Evolutionary conservation across 2,888 invertebrate species (phyloP).

Genomic region (Drosophila mulleri): DNA sequence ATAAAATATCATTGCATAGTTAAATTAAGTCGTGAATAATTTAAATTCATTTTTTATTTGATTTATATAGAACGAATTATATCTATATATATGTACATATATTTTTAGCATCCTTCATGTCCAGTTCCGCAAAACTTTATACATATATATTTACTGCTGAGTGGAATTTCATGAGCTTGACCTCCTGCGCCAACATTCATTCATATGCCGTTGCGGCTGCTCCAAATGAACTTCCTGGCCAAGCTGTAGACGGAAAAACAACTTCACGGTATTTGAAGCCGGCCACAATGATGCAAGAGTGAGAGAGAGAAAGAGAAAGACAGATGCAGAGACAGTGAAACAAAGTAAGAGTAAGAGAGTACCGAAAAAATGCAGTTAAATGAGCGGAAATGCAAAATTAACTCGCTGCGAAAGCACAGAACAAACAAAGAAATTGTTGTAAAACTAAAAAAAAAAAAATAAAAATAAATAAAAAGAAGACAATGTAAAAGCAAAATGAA

Average conservation of each 20-base stretch:
- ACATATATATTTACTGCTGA: slow-evolving; percentile 31
- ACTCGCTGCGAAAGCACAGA: slow-evolving; percentile 77
- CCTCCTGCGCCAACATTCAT: slow-evolving; percentile 41
- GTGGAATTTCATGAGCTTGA: slow-evolving; percentile 58
- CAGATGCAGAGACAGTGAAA: background rate
- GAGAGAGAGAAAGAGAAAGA: background rate
- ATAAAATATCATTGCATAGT: no score
- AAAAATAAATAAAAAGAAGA: slow-evolving; percentile 9
- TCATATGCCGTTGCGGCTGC: slow-evolving; percentile 38
- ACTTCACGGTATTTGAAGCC: slow-evolving; percentile 75
- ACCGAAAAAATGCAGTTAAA: slow-evolving; percentile 70
- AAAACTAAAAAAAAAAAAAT: slow-evolving; percentile 46
- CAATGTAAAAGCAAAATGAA: slow-evolving; percentile 61
- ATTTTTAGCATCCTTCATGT: background rate
- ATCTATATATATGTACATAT: background rate
- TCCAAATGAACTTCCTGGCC: slow-evolving; percentile 72
- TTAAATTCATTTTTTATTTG: background rate
- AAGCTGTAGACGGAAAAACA: slow-evolving; percentile 62
- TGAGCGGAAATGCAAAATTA: slow-evolving; percentile 81
- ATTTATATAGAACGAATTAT: background rate
- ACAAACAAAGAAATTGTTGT: slow-evolving; percentile 78
- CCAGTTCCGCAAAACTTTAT: background rate
- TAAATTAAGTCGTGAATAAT: background rate
- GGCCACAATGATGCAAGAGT: slow-evolving; percentile 33
- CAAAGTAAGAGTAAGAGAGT: background rate